Evolutionary conservation across 2,888 invertebrate genomes (phyloP).

Genomic region (Torymus aiolomorphi): DNA sequence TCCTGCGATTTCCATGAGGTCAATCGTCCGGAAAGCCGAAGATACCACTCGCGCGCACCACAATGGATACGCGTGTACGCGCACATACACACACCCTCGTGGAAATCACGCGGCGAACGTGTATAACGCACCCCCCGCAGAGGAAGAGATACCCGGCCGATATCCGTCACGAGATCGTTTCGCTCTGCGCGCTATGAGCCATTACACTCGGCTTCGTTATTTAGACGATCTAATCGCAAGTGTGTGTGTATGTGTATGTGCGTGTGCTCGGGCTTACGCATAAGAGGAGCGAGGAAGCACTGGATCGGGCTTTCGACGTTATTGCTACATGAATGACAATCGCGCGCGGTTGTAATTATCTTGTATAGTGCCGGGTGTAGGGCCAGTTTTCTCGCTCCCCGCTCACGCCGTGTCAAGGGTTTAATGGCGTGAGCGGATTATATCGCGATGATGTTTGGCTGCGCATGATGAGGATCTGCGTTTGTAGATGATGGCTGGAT

Average conservation of each 20-base stretch:
- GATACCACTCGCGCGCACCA: slow-evolving; percentile 47
- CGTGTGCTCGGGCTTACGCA: slow-evolving; percentile 4
- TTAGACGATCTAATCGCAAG: slow-evolving; percentile 17
- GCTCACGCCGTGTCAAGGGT: neutral
- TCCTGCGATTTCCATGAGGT: slow-evolving; percentile 60
- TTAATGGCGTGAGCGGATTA: neutral
- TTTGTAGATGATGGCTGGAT: too few species aligned
- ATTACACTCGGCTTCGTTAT: slow-evolving; percentile 59
- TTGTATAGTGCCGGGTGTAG: too few species aligned
- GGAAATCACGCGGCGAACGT: neutral
- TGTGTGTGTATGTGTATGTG: too few species aligned
- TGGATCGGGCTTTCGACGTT: neutral
- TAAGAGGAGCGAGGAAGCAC: too few species aligned
- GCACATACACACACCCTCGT: neutral
- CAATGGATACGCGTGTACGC: slow-evolving; percentile 25
- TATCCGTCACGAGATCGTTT: slow-evolving; percentile 61
- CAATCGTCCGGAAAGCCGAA: slow-evolving; percentile 62
- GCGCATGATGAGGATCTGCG: too few species aligned
- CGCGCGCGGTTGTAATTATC: too few species aligned
- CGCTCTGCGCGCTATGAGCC: slow-evolving; percentile 48
- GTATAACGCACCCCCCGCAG: neutral
- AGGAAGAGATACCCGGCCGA: slow-evolving; percentile 43
- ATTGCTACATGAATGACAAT: neutral
- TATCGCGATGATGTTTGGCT: neutral
- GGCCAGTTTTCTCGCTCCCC: too few species aligned